Conservation (phyloP, 2,797 vertebrate genomes). For the Perodicticus potto region DNA sequence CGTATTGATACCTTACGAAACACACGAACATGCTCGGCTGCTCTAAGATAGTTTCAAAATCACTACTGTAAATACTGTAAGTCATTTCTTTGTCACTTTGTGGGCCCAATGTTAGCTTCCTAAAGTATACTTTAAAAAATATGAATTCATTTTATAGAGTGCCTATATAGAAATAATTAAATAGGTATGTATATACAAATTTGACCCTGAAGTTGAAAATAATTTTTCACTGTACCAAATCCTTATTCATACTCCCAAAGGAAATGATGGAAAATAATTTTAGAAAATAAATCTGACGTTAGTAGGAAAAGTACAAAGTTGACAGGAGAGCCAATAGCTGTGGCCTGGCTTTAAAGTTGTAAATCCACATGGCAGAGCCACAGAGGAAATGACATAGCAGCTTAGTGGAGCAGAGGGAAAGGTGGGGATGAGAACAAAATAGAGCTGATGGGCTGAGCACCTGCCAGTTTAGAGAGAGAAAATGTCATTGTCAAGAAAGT, state of each 20-base stretch:
- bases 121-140: neutral
- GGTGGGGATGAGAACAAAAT: neutral
- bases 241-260: neutral
- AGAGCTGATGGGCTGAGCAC: constrained; percentile 38
- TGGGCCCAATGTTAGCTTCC: neutral
- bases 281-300: neutral
- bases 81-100: neutral
- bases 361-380: neutral
- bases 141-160: neutral
- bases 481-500: constrained; percentile 44
- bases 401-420: neutral
- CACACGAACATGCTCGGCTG: neutral
- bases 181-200: neutral
- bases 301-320: neutral
- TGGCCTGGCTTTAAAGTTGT: neutral
- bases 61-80: neutral
- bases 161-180: neutral
- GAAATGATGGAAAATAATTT: neutral
- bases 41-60: constrained; percentile 2
- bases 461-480: constrained; percentile 28
- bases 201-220: neutral
- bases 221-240: neutral
- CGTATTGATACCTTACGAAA: neutral
- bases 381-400: neutral
- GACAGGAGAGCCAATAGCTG: neutral